Evolutionary conservation across 2,113 vertebrate species (phyloP).

Genomic region (Neolamprologus devosi): DNA sequence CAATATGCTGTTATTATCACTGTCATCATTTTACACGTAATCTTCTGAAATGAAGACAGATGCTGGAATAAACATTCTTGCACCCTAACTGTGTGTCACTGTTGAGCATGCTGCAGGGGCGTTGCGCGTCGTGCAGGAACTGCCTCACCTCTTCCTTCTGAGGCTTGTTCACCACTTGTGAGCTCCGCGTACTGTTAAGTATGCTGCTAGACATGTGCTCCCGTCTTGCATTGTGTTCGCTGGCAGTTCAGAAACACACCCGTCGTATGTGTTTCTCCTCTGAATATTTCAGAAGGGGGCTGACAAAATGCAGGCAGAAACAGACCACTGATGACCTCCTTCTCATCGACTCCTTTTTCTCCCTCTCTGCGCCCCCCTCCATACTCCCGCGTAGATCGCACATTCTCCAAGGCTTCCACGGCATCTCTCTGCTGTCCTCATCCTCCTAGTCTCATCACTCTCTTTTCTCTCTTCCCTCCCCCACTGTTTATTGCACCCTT

Average conservation of each 20-base stretch:
- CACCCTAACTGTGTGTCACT: neutral
- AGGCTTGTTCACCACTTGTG: constrained; percentile 26
- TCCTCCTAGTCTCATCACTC: constrained; percentile 15
- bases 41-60: constrained; percentile 18
- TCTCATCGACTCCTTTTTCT: constrained; percentile 31
- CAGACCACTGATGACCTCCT: constrained; percentile 61
- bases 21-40: neutral
- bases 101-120: constrained; percentile 24
- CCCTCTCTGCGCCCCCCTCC: neutral
- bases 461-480: constrained; percentile 20
- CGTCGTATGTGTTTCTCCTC: constrained; percentile 30
- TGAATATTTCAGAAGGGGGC: constrained; percentile 58
- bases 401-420: constrained; percentile 45
- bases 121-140: neutral
- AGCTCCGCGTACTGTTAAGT: constrained; percentile 20
- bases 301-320: constrained; percentile 45
- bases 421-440: constrained; percentile 31
- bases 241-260: neutral
- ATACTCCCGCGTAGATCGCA: neutral
- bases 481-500: constrained; percentile 20
- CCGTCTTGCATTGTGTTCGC: neutral
- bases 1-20: constrained; percentile 1
- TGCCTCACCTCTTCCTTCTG: neutral
- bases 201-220: constrained; percentile 19
- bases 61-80: neutral